phyloP scores from a whole-genome alignment of 2,888 invertebrate genomes.

The Crocallis elinguaria region DNA sequence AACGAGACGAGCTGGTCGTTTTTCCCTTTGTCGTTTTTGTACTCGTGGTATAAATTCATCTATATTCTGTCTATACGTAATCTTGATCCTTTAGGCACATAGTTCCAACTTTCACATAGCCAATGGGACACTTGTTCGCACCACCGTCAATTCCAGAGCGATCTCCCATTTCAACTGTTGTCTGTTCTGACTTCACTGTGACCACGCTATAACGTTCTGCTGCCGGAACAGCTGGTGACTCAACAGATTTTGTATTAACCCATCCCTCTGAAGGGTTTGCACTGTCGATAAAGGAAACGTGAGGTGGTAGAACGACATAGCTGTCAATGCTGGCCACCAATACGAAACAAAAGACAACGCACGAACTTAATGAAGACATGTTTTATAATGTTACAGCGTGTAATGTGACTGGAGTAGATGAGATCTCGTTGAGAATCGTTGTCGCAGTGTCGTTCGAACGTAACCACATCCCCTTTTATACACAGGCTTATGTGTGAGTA shows the following conservation, averaged over 20 bases:
- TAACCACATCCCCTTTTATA: neutral
- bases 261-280: neutral
- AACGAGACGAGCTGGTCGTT: too few species aligned
- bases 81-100: neutral
- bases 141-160: neutral
- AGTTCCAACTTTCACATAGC: neutral
- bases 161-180: neutral
- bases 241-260: neutral
- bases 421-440: neutral
- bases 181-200: neutral
- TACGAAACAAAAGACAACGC: slow-evolving; percentile 35
- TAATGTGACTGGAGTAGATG: neutral
- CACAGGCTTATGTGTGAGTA: too few species aligned
- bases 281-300: neutral
- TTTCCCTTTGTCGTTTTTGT: too few species aligned
- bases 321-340: slow-evolving; percentile 7
- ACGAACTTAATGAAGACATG: slow-evolving; percentile 11
- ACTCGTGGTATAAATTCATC: too few species aligned
- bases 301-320: neutral
- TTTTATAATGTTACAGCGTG: neutral
- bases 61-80: neutral
- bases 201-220: neutral
- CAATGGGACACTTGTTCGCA: neutral
- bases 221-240: neutral
- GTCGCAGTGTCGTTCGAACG: neutral